A percentile compares a stretch with the other conserved stretches of the same genome.
Conservation (phyloP, 2,797 vertebrate genomes). For the Peromyscus melanophrys region DNA sequence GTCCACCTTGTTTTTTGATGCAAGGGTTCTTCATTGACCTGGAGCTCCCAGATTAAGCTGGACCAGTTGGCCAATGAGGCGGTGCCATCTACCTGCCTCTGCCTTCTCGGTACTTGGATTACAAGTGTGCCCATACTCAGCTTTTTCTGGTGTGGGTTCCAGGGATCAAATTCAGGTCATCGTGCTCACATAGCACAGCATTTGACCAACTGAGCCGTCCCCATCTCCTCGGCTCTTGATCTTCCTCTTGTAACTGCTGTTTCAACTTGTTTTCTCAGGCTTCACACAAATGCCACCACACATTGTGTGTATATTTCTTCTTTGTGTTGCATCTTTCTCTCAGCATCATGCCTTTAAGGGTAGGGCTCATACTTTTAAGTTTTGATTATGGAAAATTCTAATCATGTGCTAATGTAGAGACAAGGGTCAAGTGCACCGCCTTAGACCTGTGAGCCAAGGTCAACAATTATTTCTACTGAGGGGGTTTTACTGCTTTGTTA, state of each 20-base stretch:
- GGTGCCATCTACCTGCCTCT: neutral
- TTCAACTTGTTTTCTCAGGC: neutral
- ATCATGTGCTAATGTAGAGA: neutral
- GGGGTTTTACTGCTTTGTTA: neutral
- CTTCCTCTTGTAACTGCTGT: neutral
- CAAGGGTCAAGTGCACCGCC: too few species aligned
- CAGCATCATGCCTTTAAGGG: neutral
- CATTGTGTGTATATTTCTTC: neutral
- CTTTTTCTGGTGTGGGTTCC: neutral
- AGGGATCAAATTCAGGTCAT: neutral
- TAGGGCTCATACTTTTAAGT: slow-evolving; percentile 4
- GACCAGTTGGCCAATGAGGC: neutral
- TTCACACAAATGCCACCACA: neutral
- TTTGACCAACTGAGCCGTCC: neutral
- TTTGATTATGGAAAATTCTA: slow-evolving; percentile 3
- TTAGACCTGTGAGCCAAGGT: neutral
- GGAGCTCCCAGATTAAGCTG: neutral
- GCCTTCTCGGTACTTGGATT: neutral
- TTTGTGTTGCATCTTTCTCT: neutral
- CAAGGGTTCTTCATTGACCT: neutral
- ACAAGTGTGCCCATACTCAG: neutral
- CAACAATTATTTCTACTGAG: neutral
- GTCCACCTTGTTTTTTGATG: neutral
- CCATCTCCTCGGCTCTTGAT: neutral
- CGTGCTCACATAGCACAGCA: neutral